A percentile compares a stretch with the other conserved stretches of the same genome.
phyloP scores from a whole-genome alignment of 2,888 invertebrate genomes.

The Lamellibrachia columna region DNA sequence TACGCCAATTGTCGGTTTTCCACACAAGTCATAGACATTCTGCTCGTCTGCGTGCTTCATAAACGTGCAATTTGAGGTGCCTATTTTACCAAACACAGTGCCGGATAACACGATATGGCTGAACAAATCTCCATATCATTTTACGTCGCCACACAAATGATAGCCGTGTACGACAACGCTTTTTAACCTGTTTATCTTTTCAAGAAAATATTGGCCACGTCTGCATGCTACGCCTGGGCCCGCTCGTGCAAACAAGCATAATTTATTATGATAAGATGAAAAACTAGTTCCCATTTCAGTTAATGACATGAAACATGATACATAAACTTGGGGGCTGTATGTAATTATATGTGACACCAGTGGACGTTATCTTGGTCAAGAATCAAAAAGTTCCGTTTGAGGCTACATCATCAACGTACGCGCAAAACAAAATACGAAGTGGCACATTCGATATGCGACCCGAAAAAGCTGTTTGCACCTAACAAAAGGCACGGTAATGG shows the following conservation, averaged over 20 bases:
- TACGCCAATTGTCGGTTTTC: not conserved
- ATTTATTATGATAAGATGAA: conserved; percentile 12
- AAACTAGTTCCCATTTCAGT: conserved; percentile 5
- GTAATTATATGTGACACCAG: not conserved
- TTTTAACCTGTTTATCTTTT: not conserved
- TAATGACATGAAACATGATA: not conserved
- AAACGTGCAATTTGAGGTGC: not conserved
- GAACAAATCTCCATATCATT: not conserved
- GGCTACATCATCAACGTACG: not conserved
- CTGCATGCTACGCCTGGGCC: not conserved
- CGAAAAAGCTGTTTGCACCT: conserved; percentile 16
- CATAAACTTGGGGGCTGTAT: not conserved
- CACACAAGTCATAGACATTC: not conserved
- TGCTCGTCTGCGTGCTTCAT: not conserved
- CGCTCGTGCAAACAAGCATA: not conserved
- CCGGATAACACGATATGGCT: not conserved
- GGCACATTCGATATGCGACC: not conserved
- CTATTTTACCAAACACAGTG: not conserved
- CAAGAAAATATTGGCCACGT: not conserved
- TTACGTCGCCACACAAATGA: not conserved
- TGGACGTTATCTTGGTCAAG: conserved; percentile 9
- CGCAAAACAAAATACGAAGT: not conserved
- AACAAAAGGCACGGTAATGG: not conserved
- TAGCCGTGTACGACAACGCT: not conserved
- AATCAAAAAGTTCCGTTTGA: not conserved